phyloP scores from a whole-genome alignment of 2,888 invertebrate genomes.

The Carcina quercana region DNA sequence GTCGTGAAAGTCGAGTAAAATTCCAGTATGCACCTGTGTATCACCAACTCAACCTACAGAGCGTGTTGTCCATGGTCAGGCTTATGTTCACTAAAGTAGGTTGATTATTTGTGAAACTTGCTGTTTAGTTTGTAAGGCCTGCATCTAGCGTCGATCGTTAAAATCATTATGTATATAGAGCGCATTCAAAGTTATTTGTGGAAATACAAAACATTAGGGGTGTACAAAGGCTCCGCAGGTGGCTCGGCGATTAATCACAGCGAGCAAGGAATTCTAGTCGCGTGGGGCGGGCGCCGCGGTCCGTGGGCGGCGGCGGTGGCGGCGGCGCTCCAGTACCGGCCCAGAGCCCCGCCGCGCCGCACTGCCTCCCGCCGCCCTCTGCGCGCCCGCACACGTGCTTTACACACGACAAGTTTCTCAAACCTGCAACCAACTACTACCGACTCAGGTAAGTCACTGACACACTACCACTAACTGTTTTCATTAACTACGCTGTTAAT shows the following conservation, averaged over 20 bases:
- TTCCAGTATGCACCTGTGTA: too few relatives aligned
- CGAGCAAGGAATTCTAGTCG: constrained; percentile 45
- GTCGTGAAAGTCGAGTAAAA: too few relatives aligned
- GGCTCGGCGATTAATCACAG: constrained; percentile 66
- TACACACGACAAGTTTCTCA: constrained; percentile 15
- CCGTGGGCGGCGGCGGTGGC: constrained; percentile 28
- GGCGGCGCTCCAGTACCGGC: constrained; percentile 61
- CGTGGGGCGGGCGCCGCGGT: constrained; percentile 26
- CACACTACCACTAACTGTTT: not conserved
- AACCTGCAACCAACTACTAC: not conserved
- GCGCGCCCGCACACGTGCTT: constrained; percentile 14
- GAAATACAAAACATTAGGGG: constrained; percentile 42
- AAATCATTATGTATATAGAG: too few relatives aligned
- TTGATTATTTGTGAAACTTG: too few relatives aligned
- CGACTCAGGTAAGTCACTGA: constrained; percentile 7
- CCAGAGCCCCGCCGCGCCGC: constrained; percentile 46
- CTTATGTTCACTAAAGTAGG: too few relatives aligned
- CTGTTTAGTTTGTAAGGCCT: too few relatives aligned
- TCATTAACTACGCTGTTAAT: too few relatives aligned
- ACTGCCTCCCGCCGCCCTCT: constrained; percentile 37
- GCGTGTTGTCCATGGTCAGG: too few relatives aligned
- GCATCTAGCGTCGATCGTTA: too few relatives aligned
- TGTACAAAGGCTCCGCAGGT: constrained; percentile 69
- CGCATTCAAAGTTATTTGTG: constrained; percentile 43
- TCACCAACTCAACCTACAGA: too few relatives aligned